Percentiles rank a stretch among this genome's conserved stretches.
phyloP scores from a whole-genome alignment of 2,113 vertebrate genomes.

The Haemorhous mexicanus region DNA sequence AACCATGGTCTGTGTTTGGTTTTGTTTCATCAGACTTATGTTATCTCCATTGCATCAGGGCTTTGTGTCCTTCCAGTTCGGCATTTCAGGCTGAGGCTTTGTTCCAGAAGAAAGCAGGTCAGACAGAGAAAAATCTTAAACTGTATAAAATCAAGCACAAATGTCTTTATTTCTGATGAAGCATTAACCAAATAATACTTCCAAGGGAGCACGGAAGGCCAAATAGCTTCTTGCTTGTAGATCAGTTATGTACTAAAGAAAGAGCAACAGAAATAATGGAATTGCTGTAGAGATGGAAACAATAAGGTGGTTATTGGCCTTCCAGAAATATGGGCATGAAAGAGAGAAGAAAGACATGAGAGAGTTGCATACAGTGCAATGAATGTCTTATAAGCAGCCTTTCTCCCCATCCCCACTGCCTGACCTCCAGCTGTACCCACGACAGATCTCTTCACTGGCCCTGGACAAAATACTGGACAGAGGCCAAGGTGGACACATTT shows the following conservation, averaged over 20 bases:
- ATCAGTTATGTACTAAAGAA: slow-evolving; percentile 32
- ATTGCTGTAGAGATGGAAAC: neutral
- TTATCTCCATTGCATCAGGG: neutral
- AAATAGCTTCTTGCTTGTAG: slow-evolving; percentile 31
- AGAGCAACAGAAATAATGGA: neutral
- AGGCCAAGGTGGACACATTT: slow-evolving; percentile 38
- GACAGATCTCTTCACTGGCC: neutral
- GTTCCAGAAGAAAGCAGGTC: neutral
- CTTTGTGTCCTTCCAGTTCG: neutral
- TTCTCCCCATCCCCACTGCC: neutral
- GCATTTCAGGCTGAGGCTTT: neutral
- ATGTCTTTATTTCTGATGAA: neutral
- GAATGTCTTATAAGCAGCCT: neutral
- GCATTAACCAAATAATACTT: slow-evolving; percentile 12
- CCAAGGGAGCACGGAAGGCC: neutral
- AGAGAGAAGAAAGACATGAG: neutral
- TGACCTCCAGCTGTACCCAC: slow-evolving; percentile 7
- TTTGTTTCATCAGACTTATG: neutral
- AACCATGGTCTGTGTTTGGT: neutral
- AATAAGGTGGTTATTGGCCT: neutral
- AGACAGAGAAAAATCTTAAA: neutral
- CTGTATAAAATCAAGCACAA: neutral
- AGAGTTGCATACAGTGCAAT: neutral
- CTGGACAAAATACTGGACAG: slow-evolving; percentile 8
- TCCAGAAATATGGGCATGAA: neutral